Conservation (phyloP, 2,888 invertebrate genomes). For the Heliconius hortense region DNA sequence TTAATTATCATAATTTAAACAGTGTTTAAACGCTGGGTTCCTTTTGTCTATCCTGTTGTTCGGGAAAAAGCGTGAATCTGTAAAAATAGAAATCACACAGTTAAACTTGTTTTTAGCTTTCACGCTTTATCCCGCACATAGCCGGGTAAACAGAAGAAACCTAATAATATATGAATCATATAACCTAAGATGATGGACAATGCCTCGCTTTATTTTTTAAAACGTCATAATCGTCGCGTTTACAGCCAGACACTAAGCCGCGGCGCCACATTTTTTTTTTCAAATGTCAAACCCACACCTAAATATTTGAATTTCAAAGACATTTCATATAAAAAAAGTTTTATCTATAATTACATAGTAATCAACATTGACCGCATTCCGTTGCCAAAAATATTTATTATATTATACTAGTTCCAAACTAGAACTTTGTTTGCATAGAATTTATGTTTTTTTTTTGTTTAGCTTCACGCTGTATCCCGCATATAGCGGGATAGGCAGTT, state of each 20-base stretch:
- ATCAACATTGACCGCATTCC: constrained; percentile 3
- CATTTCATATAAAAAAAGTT: no score
- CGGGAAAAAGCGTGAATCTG: no score
- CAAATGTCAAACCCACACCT: not conserved
- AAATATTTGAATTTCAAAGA: not conserved
- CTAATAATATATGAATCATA: no score
- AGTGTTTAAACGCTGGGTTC: no score
- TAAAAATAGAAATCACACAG: no score
- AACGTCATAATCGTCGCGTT: not conserved
- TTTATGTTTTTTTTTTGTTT: not conserved
- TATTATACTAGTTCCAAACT: not conserved
- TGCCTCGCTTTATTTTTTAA: no score
- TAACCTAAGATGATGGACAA: not conserved
- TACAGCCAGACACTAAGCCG: not conserved
- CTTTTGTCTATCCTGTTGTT: no score
- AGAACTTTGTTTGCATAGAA: not conserved
- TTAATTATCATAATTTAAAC: no score
- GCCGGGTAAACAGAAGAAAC: no score
- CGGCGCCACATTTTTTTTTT: not conserved
- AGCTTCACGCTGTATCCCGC: not conserved
- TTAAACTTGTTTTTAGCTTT: not conserved
- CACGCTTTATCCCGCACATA: no score
- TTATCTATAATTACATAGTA: constrained; percentile 3
- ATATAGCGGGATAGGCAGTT: not conserved
- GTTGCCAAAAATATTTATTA: not conserved